Evolutionary conservation across 2,888 invertebrate species (phyloP).

Genomic region (Dromius quadrimaculatus): DNA sequence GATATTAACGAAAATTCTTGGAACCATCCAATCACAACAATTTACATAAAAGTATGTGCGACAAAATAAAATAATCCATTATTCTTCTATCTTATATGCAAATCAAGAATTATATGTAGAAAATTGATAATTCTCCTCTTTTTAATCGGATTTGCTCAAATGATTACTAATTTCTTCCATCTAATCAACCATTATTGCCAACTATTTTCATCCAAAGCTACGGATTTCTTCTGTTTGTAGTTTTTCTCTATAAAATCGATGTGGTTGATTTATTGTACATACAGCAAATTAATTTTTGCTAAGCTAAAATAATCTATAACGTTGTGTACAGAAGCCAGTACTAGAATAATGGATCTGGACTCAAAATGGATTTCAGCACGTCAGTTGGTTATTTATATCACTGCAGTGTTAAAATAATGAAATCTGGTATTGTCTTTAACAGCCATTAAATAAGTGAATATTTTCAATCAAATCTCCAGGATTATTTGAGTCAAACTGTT

Average conservation of each 20-base stretch:
- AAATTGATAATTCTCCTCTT: slow-evolving; percentile 3
- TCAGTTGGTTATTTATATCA: slow-evolving; percentile 14
- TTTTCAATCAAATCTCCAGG: too few relatives aligned
- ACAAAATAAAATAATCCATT: too few relatives aligned
- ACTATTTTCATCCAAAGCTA: not conserved
- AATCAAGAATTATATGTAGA: too few relatives aligned
- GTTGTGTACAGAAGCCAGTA: not conserved
- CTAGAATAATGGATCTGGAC: slow-evolving; percentile 4
- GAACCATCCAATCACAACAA: too few relatives aligned
- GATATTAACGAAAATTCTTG: too few relatives aligned
- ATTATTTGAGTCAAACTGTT: too few relatives aligned
- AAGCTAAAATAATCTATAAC: slow-evolving; percentile 19
- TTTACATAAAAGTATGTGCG: slow-evolving; percentile 18
- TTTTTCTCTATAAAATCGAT: slow-evolving; percentile 12
- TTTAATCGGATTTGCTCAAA: slow-evolving; percentile 18
- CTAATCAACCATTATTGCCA: not conserved
- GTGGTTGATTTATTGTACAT: not conserved
- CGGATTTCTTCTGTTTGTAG: not conserved
- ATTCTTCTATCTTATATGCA: too few relatives aligned
- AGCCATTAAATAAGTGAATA: too few relatives aligned
- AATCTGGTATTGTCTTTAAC: too few relatives aligned
- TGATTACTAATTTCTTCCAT: not conserved
- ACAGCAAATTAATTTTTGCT: slow-evolving; percentile 5
- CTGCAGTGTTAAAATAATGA: slow-evolving; percentile 4
- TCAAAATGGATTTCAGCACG: slow-evolving; percentile 11